Evolutionary conservation across 2,888 invertebrate genomes (phyloP).

Genomic region (Diaphora mendica): DNA sequence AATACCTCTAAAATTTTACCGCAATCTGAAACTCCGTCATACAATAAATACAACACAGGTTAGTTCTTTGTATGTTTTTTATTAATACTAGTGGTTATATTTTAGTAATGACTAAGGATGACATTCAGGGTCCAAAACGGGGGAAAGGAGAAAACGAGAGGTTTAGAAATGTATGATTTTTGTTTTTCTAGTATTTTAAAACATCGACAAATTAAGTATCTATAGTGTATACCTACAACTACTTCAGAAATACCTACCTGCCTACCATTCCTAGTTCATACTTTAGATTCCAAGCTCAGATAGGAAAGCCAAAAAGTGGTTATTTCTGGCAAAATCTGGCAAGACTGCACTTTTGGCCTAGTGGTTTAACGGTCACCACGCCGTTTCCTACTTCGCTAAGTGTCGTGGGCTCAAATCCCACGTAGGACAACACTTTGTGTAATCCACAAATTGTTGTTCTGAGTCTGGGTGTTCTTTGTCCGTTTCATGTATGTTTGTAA

Average conservation of each 20-base stretch:
- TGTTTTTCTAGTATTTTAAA: background rate
- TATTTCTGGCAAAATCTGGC: background rate
- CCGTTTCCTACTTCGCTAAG: no score
- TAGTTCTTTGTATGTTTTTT: slow-evolving; percentile 27
- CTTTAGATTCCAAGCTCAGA: background rate
- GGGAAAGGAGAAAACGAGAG: background rate
- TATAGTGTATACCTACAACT: background rate
- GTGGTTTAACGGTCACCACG: no score
- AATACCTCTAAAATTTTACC: slow-evolving; percentile 69
- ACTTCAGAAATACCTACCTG: background rate
- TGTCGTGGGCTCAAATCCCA: no score
- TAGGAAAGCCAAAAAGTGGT: background rate
- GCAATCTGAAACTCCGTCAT: slow-evolving; percentile 65
- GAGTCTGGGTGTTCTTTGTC: no score
- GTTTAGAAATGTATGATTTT: background rate
- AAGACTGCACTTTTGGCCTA: no score
- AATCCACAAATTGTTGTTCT: no score
- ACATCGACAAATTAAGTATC: background rate
- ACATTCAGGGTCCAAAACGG: background rate
- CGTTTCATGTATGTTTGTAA: no score
- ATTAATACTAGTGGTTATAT: background rate
- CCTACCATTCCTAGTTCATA: background rate
- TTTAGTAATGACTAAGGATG: background rate
- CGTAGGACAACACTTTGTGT: no score
- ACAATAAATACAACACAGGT: slow-evolving; percentile 76